Conservation (phyloP, 2,888 invertebrate species). For the Scotopteryx bipunctaria region DNA sequence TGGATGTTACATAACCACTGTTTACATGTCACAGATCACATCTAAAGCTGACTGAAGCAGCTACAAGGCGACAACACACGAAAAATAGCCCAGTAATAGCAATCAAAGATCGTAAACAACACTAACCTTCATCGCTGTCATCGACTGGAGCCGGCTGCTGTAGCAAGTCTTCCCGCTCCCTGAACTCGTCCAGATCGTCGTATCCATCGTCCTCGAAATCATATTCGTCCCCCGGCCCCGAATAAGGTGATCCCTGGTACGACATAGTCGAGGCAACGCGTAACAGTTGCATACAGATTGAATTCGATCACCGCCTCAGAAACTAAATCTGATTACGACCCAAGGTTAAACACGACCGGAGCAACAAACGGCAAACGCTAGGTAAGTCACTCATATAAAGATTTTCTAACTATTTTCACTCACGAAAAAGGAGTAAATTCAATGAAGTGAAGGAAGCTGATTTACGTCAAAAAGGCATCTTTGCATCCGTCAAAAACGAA, state of each 20-base stretch:
- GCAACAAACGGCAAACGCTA: conserved; percentile 57
- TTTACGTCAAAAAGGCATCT: conserved; percentile 79
- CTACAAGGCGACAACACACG: conserved; percentile 31
- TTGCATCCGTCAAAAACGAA: conserved; percentile 42
- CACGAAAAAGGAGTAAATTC: conserved; percentile 63
- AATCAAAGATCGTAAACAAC: conserved; percentile 69
- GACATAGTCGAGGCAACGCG: conserved; percentile 85
- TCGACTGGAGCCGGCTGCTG: conserved; percentile 84
- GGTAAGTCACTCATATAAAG: conserved; percentile 73
- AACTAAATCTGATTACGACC: conserved; percentile 62
- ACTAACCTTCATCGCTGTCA: conserved; percentile 82
- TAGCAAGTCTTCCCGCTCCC: conserved; percentile 84
- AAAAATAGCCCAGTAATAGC: conserved; percentile 58
- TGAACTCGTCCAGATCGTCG: conserved; percentile 87
- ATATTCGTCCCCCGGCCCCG: conserved; percentile 87
- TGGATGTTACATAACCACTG: conserved; percentile 59
- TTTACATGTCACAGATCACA: conserved; percentile 50
- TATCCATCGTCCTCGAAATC: conserved; percentile 89
- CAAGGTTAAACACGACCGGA: conserved; percentile 46
- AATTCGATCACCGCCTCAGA: conserved; percentile 69
- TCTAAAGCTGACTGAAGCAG: neutral
- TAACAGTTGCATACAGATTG: conserved; percentile 82
- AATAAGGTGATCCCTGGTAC: conserved; percentile 87
- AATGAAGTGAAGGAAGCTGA: conserved; percentile 55
- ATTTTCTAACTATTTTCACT: conserved; percentile 58